A percentile compares a stretch with the other conserved stretches of the same genome.
These are phyloP conservation scores for Borostomias antarcticus DNA, from an alignment of 2,797 vertebrate genomes.

Conservation along the genomic window DNA sequence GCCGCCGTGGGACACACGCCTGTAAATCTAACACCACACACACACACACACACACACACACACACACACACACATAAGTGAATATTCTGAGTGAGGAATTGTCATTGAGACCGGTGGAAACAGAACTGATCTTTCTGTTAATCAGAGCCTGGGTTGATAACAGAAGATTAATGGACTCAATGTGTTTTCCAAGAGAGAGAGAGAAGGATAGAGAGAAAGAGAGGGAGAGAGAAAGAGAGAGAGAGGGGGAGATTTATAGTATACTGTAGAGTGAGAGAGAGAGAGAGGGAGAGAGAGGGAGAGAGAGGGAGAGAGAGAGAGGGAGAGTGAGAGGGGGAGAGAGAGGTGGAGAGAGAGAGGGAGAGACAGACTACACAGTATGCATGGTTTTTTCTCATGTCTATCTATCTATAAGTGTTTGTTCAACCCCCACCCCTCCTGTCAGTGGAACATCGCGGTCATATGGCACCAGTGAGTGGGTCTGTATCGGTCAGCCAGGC, in stretches of 20 bases:
- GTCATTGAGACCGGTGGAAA: slow-evolving; percentile 57
- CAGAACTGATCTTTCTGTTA: slow-evolving; percentile 57
- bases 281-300: too few species aligned
- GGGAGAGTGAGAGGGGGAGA: slow-evolving; percentile 30
- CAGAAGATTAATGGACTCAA: slow-evolving; percentile 55
- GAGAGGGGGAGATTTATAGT: slow-evolving; percentile 17
- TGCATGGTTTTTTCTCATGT: too few species aligned
- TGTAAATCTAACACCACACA: slow-evolving; percentile 45
- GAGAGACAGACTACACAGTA: too few species aligned
- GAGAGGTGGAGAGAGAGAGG: too few species aligned
- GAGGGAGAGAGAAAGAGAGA: slow-evolving; percentile 22
- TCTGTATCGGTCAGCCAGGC: too few species aligned
- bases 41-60: slow-evolving; percentile 6
- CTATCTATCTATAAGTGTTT: too few species aligned
- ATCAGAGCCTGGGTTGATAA: slow-evolving; percentile 63
- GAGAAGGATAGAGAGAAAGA: slow-evolving; percentile 32
- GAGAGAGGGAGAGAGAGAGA: slow-evolving; percentile 24
- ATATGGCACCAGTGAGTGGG: not conserved
- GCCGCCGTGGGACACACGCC: slow-evolving; percentile 31
- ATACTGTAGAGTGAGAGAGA: slow-evolving; percentile 29
- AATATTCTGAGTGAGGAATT: slow-evolving; percentile 64
- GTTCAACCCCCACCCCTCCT: too few species aligned
- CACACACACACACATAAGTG: slow-evolving; percentile 20
- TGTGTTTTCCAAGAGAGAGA: slow-evolving; percentile 50
- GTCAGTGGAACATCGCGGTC: not conserved